A percentile compares a stretch with the other conserved stretches of the same genome.
Conservation (phyloP, 2,888 invertebrate genomes). For the Tenthredo mesomela region DNA sequence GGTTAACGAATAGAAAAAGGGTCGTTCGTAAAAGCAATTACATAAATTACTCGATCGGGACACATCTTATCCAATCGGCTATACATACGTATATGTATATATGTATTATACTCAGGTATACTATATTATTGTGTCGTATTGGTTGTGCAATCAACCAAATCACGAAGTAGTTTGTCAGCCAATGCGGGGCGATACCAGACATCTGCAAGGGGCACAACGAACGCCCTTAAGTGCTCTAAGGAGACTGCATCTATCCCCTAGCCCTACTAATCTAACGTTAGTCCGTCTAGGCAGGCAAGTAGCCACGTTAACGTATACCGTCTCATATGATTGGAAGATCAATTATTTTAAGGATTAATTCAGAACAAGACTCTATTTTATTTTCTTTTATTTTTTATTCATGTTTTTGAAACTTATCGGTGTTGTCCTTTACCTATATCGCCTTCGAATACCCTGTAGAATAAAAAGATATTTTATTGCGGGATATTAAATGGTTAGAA, state of each 20-base stretch:
- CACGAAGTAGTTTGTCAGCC: slow-evolving; percentile 71
- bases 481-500: neutral
- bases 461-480: neutral
- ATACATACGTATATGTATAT: neutral
- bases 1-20: neutral
- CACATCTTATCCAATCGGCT: neutral
- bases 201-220: slow-evolving; percentile 63
- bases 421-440: neutral
- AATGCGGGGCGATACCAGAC: slow-evolving; percentile 55
- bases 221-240: slow-evolving; percentile 75
- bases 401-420: neutral
- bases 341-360: neutral
- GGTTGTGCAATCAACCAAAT: slow-evolving; percentile 72
- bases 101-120: neutral
- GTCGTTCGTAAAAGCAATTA: neutral
- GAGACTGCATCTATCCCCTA: slow-evolving; percentile 72
- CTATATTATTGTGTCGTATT: slow-evolving; percentile 50
- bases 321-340: slow-evolving; percentile 24
- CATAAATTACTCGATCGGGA: slow-evolving; percentile 21
- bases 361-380: neutral
- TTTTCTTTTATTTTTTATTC: no score
- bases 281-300: slow-evolving; percentile 59
- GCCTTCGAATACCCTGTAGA: neutral
- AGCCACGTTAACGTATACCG: neutral
- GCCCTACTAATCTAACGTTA: slow-evolving; percentile 69